These are phyloP conservation scores for Chionomys nivalis DNA, from an alignment of 2,113 vertebrate species.

Conservation along the genomic window DNA sequence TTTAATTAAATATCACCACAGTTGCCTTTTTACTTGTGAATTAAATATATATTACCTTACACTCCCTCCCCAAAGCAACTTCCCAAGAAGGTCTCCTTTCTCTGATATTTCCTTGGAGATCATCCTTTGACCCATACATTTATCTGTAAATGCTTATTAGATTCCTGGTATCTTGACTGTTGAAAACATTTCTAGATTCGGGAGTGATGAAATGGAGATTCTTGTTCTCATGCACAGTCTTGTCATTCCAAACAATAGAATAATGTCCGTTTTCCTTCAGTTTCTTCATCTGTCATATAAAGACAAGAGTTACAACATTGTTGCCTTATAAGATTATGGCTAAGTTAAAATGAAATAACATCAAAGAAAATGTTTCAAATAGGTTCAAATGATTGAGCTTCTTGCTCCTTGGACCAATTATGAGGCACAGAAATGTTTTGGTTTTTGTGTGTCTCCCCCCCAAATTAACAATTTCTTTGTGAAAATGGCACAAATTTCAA, in stretches of 20 bases:
- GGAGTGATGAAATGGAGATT: slow-evolving; percentile 7
- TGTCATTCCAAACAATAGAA: slow-evolving; percentile 40
- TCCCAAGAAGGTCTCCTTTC: neutral
- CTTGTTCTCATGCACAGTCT: slow-evolving; percentile 24
- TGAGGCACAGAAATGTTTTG: neutral
- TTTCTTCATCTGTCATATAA: slow-evolving; percentile 29
- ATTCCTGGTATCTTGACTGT: neutral
- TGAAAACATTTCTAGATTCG: neutral
- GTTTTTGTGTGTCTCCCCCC: neutral
- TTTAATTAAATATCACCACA: slow-evolving; percentile 11
- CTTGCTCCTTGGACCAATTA: neutral
- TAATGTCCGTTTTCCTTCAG: neutral
- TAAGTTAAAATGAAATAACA: slow-evolving; percentile 38
- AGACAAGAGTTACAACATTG: slow-evolving; percentile 38
- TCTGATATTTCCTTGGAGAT: neutral
- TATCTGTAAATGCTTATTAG: neutral
- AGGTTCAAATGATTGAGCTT: slow-evolving; percentile 32
- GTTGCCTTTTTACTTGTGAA: neutral
- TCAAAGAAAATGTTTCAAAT: slow-evolving; percentile 49
- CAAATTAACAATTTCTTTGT: slow-evolving; percentile 47
- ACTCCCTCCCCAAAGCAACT: neutral
- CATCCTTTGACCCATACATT: slow-evolving; percentile 23
- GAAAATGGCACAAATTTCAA: slow-evolving; percentile 11
- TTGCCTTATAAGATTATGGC: slow-evolving; percentile 2
- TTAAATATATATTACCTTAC: slow-evolving; percentile 6